A percentile compares a stretch with the other conserved stretches of the same genome.
Evolutionary conservation across 2,113 vertebrate genomes (phyloP).

Genomic region (Prionailurus bengalensis): DNA sequence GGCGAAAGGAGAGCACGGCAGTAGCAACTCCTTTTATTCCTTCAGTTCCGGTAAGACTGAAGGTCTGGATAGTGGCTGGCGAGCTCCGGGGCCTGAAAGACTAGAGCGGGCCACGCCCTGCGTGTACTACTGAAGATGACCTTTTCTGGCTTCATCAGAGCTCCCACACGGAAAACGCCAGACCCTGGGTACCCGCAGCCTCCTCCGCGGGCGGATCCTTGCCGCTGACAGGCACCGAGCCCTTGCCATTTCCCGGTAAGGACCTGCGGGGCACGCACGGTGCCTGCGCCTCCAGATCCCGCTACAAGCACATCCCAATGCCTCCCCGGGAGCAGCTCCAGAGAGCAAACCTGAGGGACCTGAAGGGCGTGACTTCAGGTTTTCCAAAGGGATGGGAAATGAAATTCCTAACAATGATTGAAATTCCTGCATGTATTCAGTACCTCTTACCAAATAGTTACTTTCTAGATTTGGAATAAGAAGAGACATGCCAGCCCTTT

Average conservation of each 20-base stretch:
- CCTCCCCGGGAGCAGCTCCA: not conserved
- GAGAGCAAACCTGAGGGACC: not conserved
- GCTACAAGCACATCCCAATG: not conserved
- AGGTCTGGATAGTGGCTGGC: not conserved
- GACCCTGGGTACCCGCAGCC: not conserved
- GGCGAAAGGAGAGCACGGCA: not conserved
- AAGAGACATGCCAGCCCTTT: not conserved
- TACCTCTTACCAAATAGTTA: not conserved
- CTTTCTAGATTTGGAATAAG: not conserved
- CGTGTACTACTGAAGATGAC: not conserved
- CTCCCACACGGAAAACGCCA: slow-evolving; percentile 19
- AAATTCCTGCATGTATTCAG: not conserved
- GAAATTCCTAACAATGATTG: not conserved
- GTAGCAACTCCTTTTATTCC: not conserved
- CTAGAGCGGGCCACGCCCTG: not conserved
- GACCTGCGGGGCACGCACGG: not conserved
- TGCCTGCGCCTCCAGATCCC: not conserved
- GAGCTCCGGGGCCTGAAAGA: not conserved
- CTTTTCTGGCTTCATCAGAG: not conserved
- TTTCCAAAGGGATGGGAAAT: not conserved
- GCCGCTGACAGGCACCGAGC: not conserved
- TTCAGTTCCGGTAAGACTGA: not conserved
- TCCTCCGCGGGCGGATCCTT: not conserved
- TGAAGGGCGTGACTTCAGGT: not conserved
- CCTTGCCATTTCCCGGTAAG: slow-evolving; percentile 68